Conservation (phyloP, 2,113 vertebrate genomes). For the Carassius auratus region DNA sequence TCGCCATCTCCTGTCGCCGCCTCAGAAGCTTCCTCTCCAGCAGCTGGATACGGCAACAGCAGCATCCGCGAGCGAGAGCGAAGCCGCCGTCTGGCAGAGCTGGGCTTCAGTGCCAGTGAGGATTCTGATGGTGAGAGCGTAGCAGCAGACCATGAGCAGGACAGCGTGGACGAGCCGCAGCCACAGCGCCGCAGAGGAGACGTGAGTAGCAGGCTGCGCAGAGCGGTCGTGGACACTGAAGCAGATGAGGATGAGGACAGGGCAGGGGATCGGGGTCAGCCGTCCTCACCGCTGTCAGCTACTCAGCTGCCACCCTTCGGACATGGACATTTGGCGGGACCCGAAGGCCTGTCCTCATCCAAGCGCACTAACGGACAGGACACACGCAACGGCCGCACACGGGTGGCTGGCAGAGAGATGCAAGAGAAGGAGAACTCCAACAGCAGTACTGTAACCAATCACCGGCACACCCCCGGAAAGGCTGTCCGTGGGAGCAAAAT, state of each 20-base stretch:
- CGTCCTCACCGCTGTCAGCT: slow-evolving; percentile 75
- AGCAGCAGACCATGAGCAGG: slow-evolving; percentile 61
- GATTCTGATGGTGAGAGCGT: slow-evolving; percentile 75
- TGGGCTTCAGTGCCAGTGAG: slow-evolving; percentile 84
- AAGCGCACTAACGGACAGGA: slow-evolving; percentile 78
- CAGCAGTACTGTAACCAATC: slow-evolving; percentile 66
- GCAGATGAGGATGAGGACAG: slow-evolving; percentile 60
- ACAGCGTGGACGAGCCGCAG: slow-evolving; percentile 60
- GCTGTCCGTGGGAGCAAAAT: slow-evolving; percentile 66
- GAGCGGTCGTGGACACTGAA: slow-evolving; percentile 68
- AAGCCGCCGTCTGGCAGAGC: slow-evolving; percentile 73
- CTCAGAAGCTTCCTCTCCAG: slow-evolving; percentile 62
- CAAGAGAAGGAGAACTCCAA: slow-evolving; percentile 76
- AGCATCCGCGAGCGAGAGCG: slow-evolving; percentile 58
- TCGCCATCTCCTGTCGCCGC: slow-evolving; percentile 64
- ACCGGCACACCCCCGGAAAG: slow-evolving; percentile 64
- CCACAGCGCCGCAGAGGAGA: slow-evolving; percentile 66
- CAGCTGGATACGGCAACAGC: slow-evolving; percentile 58
- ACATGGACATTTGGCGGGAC: slow-evolving; percentile 37
- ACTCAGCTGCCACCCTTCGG: slow-evolving; percentile 63
- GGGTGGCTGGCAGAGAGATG: slow-evolving; percentile 59
- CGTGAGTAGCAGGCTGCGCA: slow-evolving; percentile 59
- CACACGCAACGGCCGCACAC: slow-evolving; percentile 73
- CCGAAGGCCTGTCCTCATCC: slow-evolving; percentile 58
- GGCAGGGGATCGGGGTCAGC: slow-evolving; percentile 60